Evolutionary conservation across 1,140 invertebrate genomes (phyloP).

Genomic region (Bombyx mori): DNA sequence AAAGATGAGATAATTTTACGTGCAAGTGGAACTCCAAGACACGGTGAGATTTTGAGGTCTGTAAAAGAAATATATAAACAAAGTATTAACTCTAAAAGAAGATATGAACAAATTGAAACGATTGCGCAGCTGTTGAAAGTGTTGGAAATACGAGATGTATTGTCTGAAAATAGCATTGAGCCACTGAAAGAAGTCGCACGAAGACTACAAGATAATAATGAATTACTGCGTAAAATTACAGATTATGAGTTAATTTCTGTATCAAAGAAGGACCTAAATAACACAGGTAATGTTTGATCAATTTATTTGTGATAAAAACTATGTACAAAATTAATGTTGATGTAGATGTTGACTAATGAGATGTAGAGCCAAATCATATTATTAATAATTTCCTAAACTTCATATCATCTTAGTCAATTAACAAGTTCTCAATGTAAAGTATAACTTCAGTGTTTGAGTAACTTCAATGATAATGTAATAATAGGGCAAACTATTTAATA

Average conservation of each 20-base stretch:
- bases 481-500: too few relatives aligned
- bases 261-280: slow-evolving; percentile 3
- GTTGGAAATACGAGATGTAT: slow-evolving; percentile 48
- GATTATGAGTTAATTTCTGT: slow-evolving; percentile 33
- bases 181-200: slow-evolving; percentile 42
- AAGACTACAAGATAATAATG: slow-evolving; percentile 26
- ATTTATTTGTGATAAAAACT: too few relatives aligned
- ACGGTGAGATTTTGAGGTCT: slow-evolving; percentile 29
- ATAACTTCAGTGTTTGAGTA: too few relatives aligned
- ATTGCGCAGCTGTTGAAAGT: slow-evolving; percentile 43
- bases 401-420: too few relatives aligned
- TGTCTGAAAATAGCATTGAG: slow-evolving; percentile 47
- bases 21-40: slow-evolving; percentile 33
- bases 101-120: slow-evolving; percentile 39
- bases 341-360: too few relatives aligned
- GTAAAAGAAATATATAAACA: slow-evolving; percentile 46
- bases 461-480: too few relatives aligned
- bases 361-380: too few relatives aligned
- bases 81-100: slow-evolving; percentile 48
- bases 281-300: too few relatives aligned
- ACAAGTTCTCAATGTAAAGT: too few relatives aligned
- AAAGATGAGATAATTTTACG: slow-evolving; percentile 36
- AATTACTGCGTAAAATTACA: slow-evolving; percentile 31
- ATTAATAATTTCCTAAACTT: too few relatives aligned
- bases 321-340: too few relatives aligned